Evolutionary conservation across 2,797 vertebrate genomes (phyloP).

Genomic region (Peromyscus nudipes): DNA sequence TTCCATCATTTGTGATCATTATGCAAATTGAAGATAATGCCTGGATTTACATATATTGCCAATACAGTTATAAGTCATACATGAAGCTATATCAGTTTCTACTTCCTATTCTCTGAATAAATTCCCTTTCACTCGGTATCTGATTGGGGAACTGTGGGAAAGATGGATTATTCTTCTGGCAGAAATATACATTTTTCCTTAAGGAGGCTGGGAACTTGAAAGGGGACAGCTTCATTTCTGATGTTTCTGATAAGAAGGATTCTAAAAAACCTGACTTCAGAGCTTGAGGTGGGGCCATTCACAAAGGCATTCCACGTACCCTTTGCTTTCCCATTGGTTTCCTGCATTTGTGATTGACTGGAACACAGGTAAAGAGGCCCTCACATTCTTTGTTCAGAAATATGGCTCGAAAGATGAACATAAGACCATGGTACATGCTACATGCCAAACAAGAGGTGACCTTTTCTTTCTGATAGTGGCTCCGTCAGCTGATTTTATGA

Average conservation of each 20-base stretch:
- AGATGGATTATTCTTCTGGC: constrained; percentile 51
- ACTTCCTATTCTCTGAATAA: constrained; percentile 53
- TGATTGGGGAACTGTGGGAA: constrained; percentile 53
- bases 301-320: accelerated
- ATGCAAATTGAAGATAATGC: constrained; percentile 63
- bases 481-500: not conserved
- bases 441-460: not conserved
- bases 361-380: not conserved
- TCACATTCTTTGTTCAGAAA: constrained; percentile 19
- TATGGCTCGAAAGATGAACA: not conserved
- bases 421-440: not conserved
- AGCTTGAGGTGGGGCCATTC: not conserved
- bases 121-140: constrained; percentile 44
- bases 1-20: constrained; percentile 61
- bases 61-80: constrained; percentile 46
- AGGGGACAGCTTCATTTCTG: not conserved
- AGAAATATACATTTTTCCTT: constrained; percentile 65
- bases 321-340: not conserved
- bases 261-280: constrained; percentile 50
- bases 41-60: constrained; percentile 64
- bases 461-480: not conserved
- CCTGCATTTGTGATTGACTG: not conserved
- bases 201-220: not conserved
- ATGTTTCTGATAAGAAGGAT: not conserved
- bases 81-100: constrained; percentile 32